Evolutionary conservation across 2,113 vertebrate species (phyloP), one percentile per base, ranked within the genome.

Genomic region (Zootoca vivipara): DNA sequence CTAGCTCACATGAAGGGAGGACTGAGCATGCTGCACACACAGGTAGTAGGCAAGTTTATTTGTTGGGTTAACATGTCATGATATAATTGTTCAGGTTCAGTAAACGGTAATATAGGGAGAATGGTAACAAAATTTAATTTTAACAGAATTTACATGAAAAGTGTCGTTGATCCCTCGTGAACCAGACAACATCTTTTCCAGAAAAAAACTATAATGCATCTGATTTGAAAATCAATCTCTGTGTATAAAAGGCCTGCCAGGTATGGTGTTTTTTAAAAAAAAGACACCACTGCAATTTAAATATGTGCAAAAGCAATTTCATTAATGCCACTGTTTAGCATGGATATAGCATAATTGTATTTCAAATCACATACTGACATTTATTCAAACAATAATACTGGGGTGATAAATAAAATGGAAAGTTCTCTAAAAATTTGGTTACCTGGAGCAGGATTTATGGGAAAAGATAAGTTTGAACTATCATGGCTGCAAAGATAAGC

Each of bases 361-460:
- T 85, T 73, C 22, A 79, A 42, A 84, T 64, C 22, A 33, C 24
- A 65, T 33, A 80, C 56, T 35, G 30, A 79, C 73, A 73, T 87
- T 91, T 38, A 33, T 46, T 74, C 24, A 52, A 85, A 33, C 13
- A 64, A 81, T 40, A 80, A 74, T 73, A 62, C 1, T 62, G n/a
- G 35, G 46, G 35, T 73, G 35, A 73, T 81, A 73, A 89, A 73
- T 81, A 80, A 89, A 89, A 65, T 75, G 26, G 77, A 62, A 85
- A 46, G 38, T 35, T 74, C 77, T 65, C n/a, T 78, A 73, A 79
- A 81, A 72, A 73, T 33, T 40, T 70, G 52, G 2, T 46, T 81
- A 74, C 52, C 67, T 75, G 69, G 69, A 80, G 24, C 78, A 80
- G 9, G 5, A 81, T 74, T 82, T 74, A 79, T 89, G 40, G 33